Evolutionary conservation across 2,888 invertebrate genomes (phyloP).

Genomic region (Temnothorax rugatulus): DNA sequence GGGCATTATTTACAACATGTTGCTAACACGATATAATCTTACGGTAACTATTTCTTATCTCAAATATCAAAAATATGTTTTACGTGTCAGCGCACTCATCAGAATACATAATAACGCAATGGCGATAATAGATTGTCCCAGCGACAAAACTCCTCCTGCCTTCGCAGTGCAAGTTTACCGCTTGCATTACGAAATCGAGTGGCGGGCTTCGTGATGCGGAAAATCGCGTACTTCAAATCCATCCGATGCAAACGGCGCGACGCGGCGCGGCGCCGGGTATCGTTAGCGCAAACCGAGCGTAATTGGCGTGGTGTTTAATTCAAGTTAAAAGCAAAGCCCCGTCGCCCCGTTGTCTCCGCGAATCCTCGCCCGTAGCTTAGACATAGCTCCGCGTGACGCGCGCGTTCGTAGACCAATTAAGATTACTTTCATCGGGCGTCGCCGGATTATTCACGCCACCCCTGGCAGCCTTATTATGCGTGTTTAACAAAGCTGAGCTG

Average conservation of each 20-base stretch:
- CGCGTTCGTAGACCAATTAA: slow-evolving; percentile 78
- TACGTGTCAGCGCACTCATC: background rate
- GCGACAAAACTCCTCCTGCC: background rate
- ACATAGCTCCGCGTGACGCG: slow-evolving; percentile 40
- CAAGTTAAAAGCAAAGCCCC: slow-evolving; percentile 43
- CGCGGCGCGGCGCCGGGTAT: slow-evolving; percentile 44
- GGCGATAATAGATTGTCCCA: slow-evolving; percentile 18
- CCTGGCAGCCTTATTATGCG: slow-evolving; percentile 80
- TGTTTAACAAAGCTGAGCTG: slow-evolving; percentile 84
- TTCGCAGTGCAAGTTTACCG: background rate
- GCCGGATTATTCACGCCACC: slow-evolving; percentile 78
- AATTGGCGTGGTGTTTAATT: slow-evolving; percentile 56
- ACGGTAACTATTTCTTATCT: background rate
- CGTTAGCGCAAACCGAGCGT: slow-evolving; percentile 54
- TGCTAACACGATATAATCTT: background rate
- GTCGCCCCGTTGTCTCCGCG: slow-evolving; percentile 40
- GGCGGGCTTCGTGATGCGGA: slow-evolving; percentile 26
- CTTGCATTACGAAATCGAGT: slow-evolving; percentile 43
- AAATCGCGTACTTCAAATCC: slow-evolving; percentile 48
- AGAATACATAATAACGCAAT: background rate
- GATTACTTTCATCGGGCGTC: slow-evolving; percentile 75
- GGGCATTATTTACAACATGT: background rate
- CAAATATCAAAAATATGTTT: background rate
- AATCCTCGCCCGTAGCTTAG: slow-evolving; percentile 42
- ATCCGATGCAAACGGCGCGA: slow-evolving; percentile 50